Evolutionary conservation across 2,888 invertebrate genomes (phyloP).

Genomic region (Erebia palarica): DNA sequence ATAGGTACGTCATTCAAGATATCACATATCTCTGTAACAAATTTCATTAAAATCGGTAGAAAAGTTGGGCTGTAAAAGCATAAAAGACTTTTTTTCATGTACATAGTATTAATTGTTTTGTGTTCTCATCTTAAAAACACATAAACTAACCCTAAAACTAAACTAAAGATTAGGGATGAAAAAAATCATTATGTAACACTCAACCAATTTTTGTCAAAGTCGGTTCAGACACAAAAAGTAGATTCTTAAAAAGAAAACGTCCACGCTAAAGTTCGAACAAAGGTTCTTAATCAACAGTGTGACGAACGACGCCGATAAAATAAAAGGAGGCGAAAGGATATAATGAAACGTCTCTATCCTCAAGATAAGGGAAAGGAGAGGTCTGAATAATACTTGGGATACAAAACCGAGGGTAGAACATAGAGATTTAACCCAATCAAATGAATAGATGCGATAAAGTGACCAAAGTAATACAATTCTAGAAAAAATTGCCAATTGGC

Average conservation of each 20-base stretch:
- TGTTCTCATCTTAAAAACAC: too few relatives aligned
- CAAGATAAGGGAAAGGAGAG: constrained; percentile 51
- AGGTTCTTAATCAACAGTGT: constrained; percentile 46
- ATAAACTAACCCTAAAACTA: too few relatives aligned
- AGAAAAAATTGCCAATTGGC: not conserved
- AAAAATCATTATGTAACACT: too few relatives aligned
- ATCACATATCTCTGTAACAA: too few relatives aligned
- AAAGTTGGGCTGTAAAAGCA: too few relatives aligned
- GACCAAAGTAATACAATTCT: not conserved
- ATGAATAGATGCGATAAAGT: not conserved
- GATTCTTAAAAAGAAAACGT: not conserved
- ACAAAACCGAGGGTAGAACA: constrained; percentile 44
- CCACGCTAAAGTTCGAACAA: constrained; percentile 35
- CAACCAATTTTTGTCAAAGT: too few relatives aligned
- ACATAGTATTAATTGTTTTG: too few relatives aligned
- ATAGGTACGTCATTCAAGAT: too few relatives aligned
- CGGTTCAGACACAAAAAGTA: too few relatives aligned
- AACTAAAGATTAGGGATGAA: too few relatives aligned
- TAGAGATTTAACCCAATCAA: not conserved
- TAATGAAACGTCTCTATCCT: constrained; percentile 67
- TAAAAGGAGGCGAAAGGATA: constrained; percentile 55
- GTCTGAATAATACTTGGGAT: constrained; percentile 36
- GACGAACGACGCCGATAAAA: constrained; percentile 45
- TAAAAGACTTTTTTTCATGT: too few relatives aligned
- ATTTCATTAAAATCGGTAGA: too few relatives aligned